A percentile compares a stretch with the other conserved stretches of the same genome.
phyloP scores from a whole-genome alignment of 1,140 invertebrate genomes.

The Drosophila aff. region DNA sequence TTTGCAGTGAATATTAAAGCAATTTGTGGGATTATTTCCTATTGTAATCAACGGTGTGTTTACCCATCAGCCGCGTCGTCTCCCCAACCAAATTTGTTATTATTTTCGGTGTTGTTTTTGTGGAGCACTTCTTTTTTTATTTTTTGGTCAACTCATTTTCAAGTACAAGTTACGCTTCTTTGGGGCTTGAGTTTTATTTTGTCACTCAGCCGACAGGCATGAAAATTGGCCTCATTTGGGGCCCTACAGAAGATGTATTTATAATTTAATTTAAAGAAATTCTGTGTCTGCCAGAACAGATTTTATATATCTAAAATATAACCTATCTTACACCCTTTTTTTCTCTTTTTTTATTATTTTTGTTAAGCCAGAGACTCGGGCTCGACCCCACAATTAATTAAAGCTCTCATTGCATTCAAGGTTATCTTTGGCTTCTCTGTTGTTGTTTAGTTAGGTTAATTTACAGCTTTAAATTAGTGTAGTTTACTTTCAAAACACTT shows the following conservation, averaged over 20 bases:
- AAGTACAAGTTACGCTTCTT: constrained; percentile 41
- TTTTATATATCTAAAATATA: constrained; percentile 14
- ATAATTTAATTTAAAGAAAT: background rate
- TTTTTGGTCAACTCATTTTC: constrained; percentile 72
- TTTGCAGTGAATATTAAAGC: constrained; percentile 84
- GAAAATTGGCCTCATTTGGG: constrained; percentile 77
- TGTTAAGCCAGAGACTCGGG: constrained; percentile 9
- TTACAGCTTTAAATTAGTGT: constrained; percentile 83
- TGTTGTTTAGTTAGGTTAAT: constrained; percentile 79
- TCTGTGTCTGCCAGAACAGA: constrained; percentile 1
- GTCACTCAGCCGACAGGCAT: constrained; percentile 56
- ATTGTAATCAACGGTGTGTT: constrained; percentile 77
- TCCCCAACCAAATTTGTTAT: constrained; percentile 15
- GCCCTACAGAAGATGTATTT: background rate
- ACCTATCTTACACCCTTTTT: constrained; percentile 68
- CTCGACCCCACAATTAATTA: constrained; percentile 67
- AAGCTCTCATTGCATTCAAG: constrained; percentile 83
- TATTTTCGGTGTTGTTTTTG: constrained; percentile 16
- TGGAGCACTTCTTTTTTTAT: constrained; percentile 1
- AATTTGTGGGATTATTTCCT: constrained; percentile 85
- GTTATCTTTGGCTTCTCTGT: constrained; percentile 54
- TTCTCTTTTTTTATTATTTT: constrained; percentile 5
- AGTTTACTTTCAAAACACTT: constrained; percentile 83
- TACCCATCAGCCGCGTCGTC: constrained; percentile 52
- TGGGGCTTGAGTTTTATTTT: constrained; percentile 42